A percentile compares a stretch with the other conserved stretches of the same genome.
Conservation (phyloP, 2,113 vertebrate genomes). For the Limanda limanda region DNA sequence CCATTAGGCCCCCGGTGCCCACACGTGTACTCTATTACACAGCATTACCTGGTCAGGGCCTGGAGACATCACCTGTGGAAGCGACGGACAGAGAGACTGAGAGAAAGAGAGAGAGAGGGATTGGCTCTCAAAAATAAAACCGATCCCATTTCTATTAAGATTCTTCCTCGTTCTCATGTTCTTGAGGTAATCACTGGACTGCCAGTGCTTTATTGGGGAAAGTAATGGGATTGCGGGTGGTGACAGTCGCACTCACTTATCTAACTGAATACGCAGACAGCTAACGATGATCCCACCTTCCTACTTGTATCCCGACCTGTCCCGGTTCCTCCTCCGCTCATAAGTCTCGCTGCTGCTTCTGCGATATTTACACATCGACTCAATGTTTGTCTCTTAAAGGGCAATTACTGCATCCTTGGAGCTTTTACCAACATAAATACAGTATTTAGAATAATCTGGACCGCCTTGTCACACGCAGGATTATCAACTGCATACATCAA, state of each 20-base stretch:
- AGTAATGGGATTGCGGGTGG: slow-evolving; percentile 70
- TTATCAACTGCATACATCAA: no score
- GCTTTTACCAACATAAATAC: no score
- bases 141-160: slow-evolving; percentile 71
- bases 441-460: no score
- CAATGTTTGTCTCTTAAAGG: neutral
- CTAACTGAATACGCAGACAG: slow-evolving; percentile 42
- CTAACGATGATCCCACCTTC: slow-evolving; percentile 34
- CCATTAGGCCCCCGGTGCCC: slow-evolving; percentile 71
- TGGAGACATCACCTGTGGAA: slow-evolving; percentile 44
- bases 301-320: neutral
- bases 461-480: no score
- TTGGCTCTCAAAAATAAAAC: slow-evolving; percentile 20
- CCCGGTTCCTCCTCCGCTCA: neutral
- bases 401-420: neutral
- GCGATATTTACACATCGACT: neutral
- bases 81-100: neutral
- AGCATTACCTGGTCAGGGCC: slow-evolving; percentile 69
- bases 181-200: slow-evolving; percentile 70
- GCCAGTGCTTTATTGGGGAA: slow-evolving; percentile 72
- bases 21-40: slow-evolving; percentile 79
- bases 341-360: slow-evolving; percentile 9
- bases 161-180: slow-evolving; percentile 44
- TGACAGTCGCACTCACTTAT: slow-evolving; percentile 54
- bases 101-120: neutral